Evolutionary conservation across 2,888 invertebrate genomes (phyloP), one percentile per base, ranked within the genome.

Genomic region (Muschampia plurimacula): DNA sequence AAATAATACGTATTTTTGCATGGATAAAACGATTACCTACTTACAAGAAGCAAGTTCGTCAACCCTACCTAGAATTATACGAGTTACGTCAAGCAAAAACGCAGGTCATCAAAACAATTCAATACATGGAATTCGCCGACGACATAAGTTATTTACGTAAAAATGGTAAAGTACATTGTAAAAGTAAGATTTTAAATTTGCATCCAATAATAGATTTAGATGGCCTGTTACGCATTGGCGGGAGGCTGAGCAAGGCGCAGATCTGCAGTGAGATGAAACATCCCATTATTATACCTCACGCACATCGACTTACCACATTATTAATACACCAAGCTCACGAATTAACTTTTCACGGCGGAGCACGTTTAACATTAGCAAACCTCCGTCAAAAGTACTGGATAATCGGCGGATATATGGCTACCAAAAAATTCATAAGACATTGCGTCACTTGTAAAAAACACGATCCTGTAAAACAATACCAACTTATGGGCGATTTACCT

Each of bases 401-500:
- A 22, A n/a, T 74, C 10, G 72, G 75, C 10, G 75, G 77, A 13
- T 73, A 72, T 13, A 62, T 59, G 39, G 67, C 73, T 36, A 72
- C 74, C 28, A 76, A 75, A 57, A 73, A 73, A 46, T 65, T 44
- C 12, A 10, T 74, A 9, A 41, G 68, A 10, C 39, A 22, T 9
- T 77, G 77, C 55, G 74, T 79, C 9, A 73, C 55, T 0, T 77
- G 77, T 15, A 74, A 52, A 67, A 70, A 64, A 55, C 65, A 76
- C 9, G 63, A 75, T 2, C 69, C 75, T 12, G 55, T 13, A 2
- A 73, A 57, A 65, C 71, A 72, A 10, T 2, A 73, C 9, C 76
- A 77, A 67, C 67, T 78, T 9, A 79, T 79, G 77, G 79, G 77
- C 22, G 74, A 79, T 32, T 67, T 77, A 73, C 79, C 77, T 6